Conservation (phyloP, 2,797 vertebrate species). For the Acanthurus lineatus region DNA sequence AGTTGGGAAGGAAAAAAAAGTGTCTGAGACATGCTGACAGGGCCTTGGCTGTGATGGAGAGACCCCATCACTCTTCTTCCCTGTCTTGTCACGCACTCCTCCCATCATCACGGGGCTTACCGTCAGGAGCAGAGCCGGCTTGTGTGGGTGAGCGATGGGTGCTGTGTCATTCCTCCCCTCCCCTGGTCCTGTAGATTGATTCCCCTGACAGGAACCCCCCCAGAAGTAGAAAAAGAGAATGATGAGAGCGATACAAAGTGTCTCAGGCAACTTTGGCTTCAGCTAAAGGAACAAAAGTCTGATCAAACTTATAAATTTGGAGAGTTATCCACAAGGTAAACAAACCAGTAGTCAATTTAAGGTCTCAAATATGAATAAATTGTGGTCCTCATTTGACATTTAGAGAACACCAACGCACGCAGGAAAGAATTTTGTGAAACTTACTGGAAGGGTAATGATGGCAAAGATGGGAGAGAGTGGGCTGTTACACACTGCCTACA, state of each 20-base stretch:
- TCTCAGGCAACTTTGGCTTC: slow-evolving; percentile 26
- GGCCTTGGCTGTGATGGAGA: slow-evolving; percentile 60
- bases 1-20: neutral
- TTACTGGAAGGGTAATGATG: slow-evolving; percentile 16
- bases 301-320: neutral
- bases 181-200: slow-evolving; percentile 43
- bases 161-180: slow-evolving; percentile 55
- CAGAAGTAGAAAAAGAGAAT: slow-evolving; percentile 20
- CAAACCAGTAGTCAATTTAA: neutral
- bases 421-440: neutral
- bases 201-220: slow-evolving; percentile 36
- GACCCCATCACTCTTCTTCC: slow-evolving; percentile 59
- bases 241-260: slow-evolving; percentile 30
- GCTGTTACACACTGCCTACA: slow-evolving; percentile 8
- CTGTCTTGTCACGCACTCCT: slow-evolving; percentile 52
- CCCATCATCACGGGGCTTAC: slow-evolving; percentile 57
- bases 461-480: neutral
- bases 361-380: neutral
- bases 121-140: slow-evolving; percentile 33
- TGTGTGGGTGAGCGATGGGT: slow-evolving; percentile 55
- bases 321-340: neutral
- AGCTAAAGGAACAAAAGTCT: slow-evolving; percentile 1
- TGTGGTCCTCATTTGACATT: slow-evolving; percentile 26
- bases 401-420: slow-evolving; percentile 11
- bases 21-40: slow-evolving; percentile 30